Base-by-base conservation (phyloP, 2,888 invertebrate genomes). In the Microplitis manilae region DNA sequence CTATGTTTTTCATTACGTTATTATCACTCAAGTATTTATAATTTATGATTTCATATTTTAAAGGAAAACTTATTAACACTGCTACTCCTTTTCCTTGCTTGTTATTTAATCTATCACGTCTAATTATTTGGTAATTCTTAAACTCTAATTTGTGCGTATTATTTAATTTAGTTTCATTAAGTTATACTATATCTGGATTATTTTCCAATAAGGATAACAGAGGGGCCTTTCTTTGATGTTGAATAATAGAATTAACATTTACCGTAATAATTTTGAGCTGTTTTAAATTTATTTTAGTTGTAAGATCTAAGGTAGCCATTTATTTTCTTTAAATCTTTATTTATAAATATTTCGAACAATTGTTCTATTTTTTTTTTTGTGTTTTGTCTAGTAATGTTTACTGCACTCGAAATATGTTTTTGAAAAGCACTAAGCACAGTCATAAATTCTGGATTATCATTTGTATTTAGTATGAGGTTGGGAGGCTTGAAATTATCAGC, bases 91-190 rank as follows among this genome's bases (percentile, higher is more conserved):
- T 78, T 0, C 17, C 17, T 17, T 68, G 76, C 17, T 41, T 76
- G 15, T 59, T 78, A 15, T 76, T 72, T 8, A 74, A 74, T 6
- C 76, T 67, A 60, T 79, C 78, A 7, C 62, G 73, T 74, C 78
- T 78, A 7, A 78, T 8, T 6, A 79, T 9, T 5, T 39, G 39
- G 6, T 68, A 79, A 6, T 78, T 59, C 70, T 79, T 62, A 9
- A 78, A 79, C 9, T 13, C 8, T 9, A 78, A 8, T 64, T 76
- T 76, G 9, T 73, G 74, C 30, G 17, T 70, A 1, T 64, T 17
- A 30, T 40, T 74, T 1, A 75, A 59, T 62, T 77, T 77, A 8
- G 77, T 77, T 71, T 77, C 74, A n/a, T 67, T 70, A 5, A 77
- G 2, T 13, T 70, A 59, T 5, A 71, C 74, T n/a, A 62, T 62